A percentile compares a stretch with the other conserved stretches of the same genome.
Evolutionary conservation across 2,888 invertebrate genomes (phyloP).

Genomic region (Cephus pulcher): DNA sequence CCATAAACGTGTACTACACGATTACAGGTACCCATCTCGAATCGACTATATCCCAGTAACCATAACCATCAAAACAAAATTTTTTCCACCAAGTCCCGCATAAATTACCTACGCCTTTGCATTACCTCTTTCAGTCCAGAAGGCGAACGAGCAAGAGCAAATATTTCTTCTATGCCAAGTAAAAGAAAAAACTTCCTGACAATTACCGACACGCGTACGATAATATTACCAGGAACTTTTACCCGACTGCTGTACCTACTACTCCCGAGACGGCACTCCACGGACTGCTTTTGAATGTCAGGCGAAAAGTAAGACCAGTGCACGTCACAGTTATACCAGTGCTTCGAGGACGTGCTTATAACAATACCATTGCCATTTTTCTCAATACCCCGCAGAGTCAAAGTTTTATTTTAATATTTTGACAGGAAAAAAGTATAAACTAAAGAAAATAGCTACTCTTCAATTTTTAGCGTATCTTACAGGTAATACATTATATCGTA

Average conservation of each 20-base stretch:
- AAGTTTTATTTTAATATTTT: background rate
- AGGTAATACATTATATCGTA: background rate
- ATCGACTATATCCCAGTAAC: background rate
- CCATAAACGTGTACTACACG: slow-evolving; percentile 38
- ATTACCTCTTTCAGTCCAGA: background rate
- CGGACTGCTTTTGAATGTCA: background rate
- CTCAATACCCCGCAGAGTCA: background rate
- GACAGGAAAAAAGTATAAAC: background rate
- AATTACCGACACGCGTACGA: background rate
- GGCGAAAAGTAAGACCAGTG: background rate
- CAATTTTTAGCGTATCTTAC: background rate
- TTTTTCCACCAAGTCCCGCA: background rate
- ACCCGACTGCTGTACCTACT: background rate
- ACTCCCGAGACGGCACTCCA: background rate
- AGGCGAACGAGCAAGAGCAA: background rate
- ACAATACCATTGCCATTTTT: no score
- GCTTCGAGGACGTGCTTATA: background rate
- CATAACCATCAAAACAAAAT: background rate
- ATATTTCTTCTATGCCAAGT: background rate
- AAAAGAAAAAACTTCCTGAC: background rate
- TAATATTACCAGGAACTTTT: background rate
- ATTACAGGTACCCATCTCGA: background rate
- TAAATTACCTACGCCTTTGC: background rate
- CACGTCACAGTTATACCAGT: background rate
- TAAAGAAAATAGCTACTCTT: background rate